Base-by-base conservation (phyloP, 2,888 invertebrate species). In the Aphrophora alni region DNA sequence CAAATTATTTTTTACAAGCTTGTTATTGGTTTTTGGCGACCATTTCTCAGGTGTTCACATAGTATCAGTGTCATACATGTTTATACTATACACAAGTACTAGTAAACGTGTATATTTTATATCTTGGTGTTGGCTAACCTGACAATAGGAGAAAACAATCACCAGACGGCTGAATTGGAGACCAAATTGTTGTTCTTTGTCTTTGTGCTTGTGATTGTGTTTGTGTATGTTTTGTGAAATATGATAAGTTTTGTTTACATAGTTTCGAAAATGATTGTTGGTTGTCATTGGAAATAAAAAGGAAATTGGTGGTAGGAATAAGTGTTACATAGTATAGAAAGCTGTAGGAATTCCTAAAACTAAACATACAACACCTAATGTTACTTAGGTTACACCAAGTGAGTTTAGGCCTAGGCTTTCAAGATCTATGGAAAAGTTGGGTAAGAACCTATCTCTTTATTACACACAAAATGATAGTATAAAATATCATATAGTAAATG, bases 241-340 rank as follows among this genome's bases (percentile, higher is more conserved):
- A 8, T 33, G 33, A 5, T 68, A 12, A 21, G 68, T 68, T 68
- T 68, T 68, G 68, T 68, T 68, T 68, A 21, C 24, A 68, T 68
- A 68, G 68, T 33, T 33, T 68, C n/a, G 68, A 24, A 68, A 68
- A 5, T 68, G 68, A 68, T 68, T 68, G 24, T 68, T 68, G 68
- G 68, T 68, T 68, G 68, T 68, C 68, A 7, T 68, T 68, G 68
- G 68, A 24, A 68, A 68, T 68, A 68, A 68, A 68, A 68, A 68
- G 68, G 10, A 68, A 68, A 68, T 68, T 68, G 24, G 68, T 24
- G n/a, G 68, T 68, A 68, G 68, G 68, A 68, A 68, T 68, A 68
- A 21, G 24, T 68, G 68, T 21, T 68, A 68, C 68, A 68, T 21
- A 68, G 24, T 68, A 68, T 5, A 68, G 68, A 68, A 68, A 68